Evolutionary conservation across 2,797 vertebrate species (phyloP), one percentile per base, ranked within the genome.

Genomic region (Chloroceryle amazona): DNA sequence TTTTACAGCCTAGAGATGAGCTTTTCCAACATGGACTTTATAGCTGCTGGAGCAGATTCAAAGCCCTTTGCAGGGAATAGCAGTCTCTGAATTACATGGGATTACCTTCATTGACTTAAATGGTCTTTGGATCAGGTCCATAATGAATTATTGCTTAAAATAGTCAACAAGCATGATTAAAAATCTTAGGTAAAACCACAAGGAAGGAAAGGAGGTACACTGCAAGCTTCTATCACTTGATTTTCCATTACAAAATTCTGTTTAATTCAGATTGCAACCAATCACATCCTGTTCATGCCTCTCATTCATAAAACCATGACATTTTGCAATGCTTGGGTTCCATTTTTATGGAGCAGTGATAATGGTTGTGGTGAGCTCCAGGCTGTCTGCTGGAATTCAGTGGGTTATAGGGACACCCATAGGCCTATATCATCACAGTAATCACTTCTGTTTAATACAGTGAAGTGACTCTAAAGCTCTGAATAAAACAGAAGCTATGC

Each of bases 341-440:
- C 0, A 1, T 63, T 81, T 67, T 78, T 23, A 11, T 55, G 61
- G 26, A 9, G 19, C 58, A 58, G 6, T 67, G 29, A 33, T 35
- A 35, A 63, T 6, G 47, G 4, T 29, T 29, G 29, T 15, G 42
- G 8, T 75, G 26, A 17, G n/a, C 42, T 55, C 44, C 23, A 58
- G 54, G 28, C 8, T 19, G 11, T 33, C 51, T 80, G 31, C 47
- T 78, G 57, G 65, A 67, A 68, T 1, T 47, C 17, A 11, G 31
- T 0, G 0, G 25, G 25, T 72, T 37, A 22, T 0, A 1, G n/a
- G 78, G 9, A 54, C 42, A 25, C 23, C 58, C 21, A 19, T 23
- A 41, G 44, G 25, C 26, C 19, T 75, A 0, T 19, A n/a, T 37
- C 16, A 58, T 74, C 61, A 35, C 49, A 73, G 13, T 17, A 49